phyloP scores from a whole-genome alignment of 2,888 invertebrate genomes.

The Leuctra nigra region DNA sequence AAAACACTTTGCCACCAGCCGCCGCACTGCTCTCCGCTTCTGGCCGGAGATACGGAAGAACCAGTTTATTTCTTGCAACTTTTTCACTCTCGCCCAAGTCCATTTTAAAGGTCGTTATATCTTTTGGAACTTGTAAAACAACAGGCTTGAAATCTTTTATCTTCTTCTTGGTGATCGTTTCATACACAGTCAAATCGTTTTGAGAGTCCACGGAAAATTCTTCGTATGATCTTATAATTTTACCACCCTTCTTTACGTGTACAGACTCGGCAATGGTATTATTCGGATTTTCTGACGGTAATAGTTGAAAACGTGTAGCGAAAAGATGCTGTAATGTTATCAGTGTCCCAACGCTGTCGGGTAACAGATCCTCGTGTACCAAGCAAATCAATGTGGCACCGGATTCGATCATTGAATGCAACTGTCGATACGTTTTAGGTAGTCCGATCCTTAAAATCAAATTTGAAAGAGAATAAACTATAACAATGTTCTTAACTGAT shows the following conservation, averaged over 20 bases:
- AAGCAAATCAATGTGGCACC: neutral
- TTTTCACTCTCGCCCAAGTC: slow-evolving; percentile 55
- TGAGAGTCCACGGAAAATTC: neutral
- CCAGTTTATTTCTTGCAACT: slow-evolving; percentile 50
- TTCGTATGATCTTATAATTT: neutral
- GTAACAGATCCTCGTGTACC: neutral
- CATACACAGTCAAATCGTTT: neutral
- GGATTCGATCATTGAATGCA: neutral
- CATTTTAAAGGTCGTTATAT: slow-evolving; percentile 57
- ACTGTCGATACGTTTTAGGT: neutral
- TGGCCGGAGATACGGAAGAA: slow-evolving; percentile 49
- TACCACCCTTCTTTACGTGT: neutral
- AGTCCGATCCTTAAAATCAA: neutral
- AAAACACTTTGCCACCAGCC: slow-evolving; percentile 60
- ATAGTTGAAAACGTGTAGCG: neutral
- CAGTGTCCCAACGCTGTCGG: neutral
- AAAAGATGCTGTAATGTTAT: neutral
- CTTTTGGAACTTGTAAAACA: slow-evolving; percentile 37
- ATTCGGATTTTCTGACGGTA: neutral
- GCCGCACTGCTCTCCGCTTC: too few relatives aligned
- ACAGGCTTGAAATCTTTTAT: neutral
- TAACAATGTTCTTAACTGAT: neutral
- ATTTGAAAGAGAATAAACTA: neutral
- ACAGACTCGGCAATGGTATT: neutral
- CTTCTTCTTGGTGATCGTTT: neutral